phyloP scores from a whole-genome alignment of 2,888 invertebrate species.

The Melinaea marsaeus region DNA sequence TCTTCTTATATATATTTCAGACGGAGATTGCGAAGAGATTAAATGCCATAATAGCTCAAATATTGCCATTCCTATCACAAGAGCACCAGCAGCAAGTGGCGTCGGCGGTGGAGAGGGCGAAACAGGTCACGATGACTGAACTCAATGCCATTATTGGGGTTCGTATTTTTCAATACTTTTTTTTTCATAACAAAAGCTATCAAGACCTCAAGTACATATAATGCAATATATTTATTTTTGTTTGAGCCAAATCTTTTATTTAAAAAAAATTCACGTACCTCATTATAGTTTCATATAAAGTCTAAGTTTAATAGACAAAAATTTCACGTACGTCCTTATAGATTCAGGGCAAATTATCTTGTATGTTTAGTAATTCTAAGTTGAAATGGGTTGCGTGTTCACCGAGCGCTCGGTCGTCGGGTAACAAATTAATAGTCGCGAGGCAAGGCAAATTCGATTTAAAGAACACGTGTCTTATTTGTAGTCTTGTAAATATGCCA shows the following conservation, averaged over 20 bases:
- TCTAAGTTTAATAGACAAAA: no score
- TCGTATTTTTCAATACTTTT: slow-evolving; percentile 57
- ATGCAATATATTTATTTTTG: no score
- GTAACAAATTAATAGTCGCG: slow-evolving; percentile 9
- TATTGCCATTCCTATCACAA: slow-evolving; percentile 93
- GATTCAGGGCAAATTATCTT: no score
- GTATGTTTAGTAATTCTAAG: no score
- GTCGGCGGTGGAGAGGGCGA: slow-evolving; percentile 94
- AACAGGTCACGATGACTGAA: slow-evolving; percentile 97
- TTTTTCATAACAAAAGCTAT: no score
- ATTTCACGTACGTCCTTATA: no score
- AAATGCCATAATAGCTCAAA: slow-evolving; percentile 95
- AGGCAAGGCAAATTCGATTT: slow-evolving; percentile 47
- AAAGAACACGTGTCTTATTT: slow-evolving; percentile 60
- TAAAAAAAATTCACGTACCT: no score
- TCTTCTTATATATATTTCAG: slow-evolving; percentile 67
- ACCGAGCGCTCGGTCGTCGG: no score
- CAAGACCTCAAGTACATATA: no score
- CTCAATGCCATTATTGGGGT: slow-evolving; percentile 96
- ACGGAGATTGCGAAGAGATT: slow-evolving; percentile 97
- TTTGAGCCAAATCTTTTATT: no score
- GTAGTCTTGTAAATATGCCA: slow-evolving; percentile 54
- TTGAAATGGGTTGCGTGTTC: no score
- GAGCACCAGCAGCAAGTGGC: slow-evolving; percentile 96
- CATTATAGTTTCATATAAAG: no score